Evolutionary conservation across 1,140 invertebrate genomes (phyloP), one percentile per base, ranked within the genome.

Genomic region (Lordiphosa clarofinis): DNA sequence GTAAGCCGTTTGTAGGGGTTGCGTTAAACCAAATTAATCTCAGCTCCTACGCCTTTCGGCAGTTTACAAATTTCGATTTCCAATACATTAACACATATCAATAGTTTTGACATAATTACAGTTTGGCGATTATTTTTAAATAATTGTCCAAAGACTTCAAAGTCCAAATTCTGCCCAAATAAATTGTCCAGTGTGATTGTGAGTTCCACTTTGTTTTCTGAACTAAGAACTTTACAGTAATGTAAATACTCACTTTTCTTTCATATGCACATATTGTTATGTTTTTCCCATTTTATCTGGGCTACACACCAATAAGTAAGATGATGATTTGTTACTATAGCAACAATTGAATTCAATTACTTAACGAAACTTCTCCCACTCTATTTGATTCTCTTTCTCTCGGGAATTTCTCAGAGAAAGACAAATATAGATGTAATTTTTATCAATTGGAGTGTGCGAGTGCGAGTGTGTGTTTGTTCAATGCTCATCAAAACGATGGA

Each of bases 261-360:
- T 19, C 24, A 44, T 44, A 44, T 44, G 21, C 21, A 44, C 28
- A 28, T 31, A 8, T 24, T 31, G 21, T 31, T 28, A 19, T 62
- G 67, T 10, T 54, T 56, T 64, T 46, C 36, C 39, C 46, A 52
- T 35, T 56, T 54, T 19, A 39, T 39, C 31, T 49, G n/a, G 43
- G 43, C 43, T 19, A 46, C 43, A 46, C 31, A 31, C 43, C 28
- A 46, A 28, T 46, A 38, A 36, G 28, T 47, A 31, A 31, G 28
- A 31, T 31, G 31, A 42, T 47, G 44, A 52, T 49, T 31, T 40
- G 49, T 54, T 75, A 52, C 49, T 43, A 37, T 28, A 21, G 37
- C 62, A 44, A 55, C 57, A 75, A 79, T 71, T 75, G 66, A 71
- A 82, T 67, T 79, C 76, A 82, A 79, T 79, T 79, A 82, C 71